Percentiles rank a stretch among this genome's conserved stretches.
These are phyloP conservation scores for Euura lappo DNA, from an alignment of 1,140 invertebrate species.

Conservation along the genomic window DNA sequence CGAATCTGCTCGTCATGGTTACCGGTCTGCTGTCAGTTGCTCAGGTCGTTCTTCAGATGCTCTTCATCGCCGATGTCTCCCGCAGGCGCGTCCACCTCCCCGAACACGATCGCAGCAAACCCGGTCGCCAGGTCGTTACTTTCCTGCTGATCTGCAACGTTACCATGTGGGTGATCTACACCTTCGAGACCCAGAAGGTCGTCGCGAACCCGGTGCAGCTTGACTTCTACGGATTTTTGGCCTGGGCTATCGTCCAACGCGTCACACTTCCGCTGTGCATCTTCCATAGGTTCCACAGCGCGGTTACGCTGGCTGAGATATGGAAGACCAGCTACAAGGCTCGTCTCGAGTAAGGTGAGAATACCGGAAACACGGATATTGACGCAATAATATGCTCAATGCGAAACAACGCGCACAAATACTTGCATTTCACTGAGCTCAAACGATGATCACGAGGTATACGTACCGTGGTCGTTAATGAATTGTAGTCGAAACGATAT, in stretches of 20 bases:
- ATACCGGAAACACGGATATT: not conserved
- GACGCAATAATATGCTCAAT: not conserved
- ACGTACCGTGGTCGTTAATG: not conserved
- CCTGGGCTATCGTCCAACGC: conserved; percentile 94
- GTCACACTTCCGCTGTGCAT: conserved; percentile 94
- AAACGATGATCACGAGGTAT: not conserved
- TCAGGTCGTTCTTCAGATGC: conserved; percentile 88
- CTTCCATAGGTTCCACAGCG: conserved; percentile 96
- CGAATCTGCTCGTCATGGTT: conserved; percentile 88
- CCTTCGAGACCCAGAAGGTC: conserved; percentile 94
- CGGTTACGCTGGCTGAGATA: conserved; percentile 95
- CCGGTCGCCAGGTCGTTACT: conserved; percentile 93
- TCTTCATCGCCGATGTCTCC: conserved; percentile 94
- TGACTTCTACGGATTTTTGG: conserved; percentile 91
- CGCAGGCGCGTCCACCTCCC: conserved; percentile 87
- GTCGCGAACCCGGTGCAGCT: conserved; percentile 89
- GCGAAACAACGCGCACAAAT: not conserved
- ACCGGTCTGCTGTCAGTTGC: conserved; percentile 85
- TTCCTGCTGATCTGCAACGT: conserved; percentile 95
- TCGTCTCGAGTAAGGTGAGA: conserved; percentile 71
- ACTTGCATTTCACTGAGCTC: not conserved
- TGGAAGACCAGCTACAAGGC: conserved; percentile 98
- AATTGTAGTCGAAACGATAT: not conserved
- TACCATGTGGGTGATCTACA: conserved; percentile 95
- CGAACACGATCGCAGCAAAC: conserved; percentile 91